Conservation (phyloP, 2,888 invertebrate genomes). For the Drosophila kokeensis region DNA sequence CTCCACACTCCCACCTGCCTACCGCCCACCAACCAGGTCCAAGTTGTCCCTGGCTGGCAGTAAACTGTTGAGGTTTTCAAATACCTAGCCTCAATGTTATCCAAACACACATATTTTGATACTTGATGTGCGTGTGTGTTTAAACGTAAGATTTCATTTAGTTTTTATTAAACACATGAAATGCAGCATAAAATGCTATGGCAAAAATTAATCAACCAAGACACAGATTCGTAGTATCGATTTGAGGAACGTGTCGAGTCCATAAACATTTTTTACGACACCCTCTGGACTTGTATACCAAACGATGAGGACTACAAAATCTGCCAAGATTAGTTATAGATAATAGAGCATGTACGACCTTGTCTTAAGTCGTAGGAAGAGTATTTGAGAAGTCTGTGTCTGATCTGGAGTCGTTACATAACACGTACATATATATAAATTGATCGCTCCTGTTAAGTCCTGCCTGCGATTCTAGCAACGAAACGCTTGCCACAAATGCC, state of each 20-base stretch:
- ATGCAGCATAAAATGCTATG: conserved; percentile 20
- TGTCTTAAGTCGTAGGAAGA: not conserved
- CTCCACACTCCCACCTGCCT: not conserved
- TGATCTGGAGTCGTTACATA: not conserved
- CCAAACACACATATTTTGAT: conserved; percentile 57
- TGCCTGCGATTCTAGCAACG: not conserved
- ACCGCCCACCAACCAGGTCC: too few species aligned
- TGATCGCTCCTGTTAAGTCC: not conserved
- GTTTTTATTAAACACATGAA: conserved; percentile 44
- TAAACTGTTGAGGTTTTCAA: conserved; percentile 70
- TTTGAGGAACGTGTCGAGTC: not conserved
- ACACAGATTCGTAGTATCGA: conserved; percentile 1
- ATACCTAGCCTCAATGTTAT: conserved; percentile 65
- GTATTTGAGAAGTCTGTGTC: not conserved
- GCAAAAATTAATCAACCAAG: conserved; percentile 21
- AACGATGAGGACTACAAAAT: not conserved
- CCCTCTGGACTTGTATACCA: not conserved
- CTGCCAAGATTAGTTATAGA: too few species aligned
- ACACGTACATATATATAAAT: not conserved
- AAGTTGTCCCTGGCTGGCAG: conserved; percentile 9
- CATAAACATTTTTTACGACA: conserved; percentile 12
- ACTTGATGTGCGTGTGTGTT: conserved; percentile 42
- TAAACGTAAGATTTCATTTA: conserved; percentile 63
- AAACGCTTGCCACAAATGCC: conserved; percentile 8
- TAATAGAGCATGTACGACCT: not conserved